phyloP scores from a whole-genome alignment of 2,113 vertebrate genomes.

The Daphoenositta chrysoptera region DNA sequence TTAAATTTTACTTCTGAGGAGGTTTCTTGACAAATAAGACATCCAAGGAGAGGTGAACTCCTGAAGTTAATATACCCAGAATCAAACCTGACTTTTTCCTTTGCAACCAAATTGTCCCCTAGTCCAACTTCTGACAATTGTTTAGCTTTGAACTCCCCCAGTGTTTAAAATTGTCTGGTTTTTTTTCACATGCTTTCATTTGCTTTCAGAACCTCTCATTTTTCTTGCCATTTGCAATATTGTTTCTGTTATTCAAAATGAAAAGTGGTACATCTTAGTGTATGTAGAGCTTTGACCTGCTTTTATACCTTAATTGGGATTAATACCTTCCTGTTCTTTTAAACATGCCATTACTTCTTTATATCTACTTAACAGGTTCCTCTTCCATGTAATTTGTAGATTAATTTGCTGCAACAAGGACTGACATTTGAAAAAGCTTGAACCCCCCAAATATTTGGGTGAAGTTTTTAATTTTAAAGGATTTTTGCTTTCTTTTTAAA shows the following conservation, averaged over 20 bases:
- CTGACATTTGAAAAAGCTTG: neutral
- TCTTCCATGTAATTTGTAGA: neutral
- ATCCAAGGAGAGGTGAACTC: neutral
- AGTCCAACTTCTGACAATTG: neutral
- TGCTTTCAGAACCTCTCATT: neutral
- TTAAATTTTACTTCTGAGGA: neutral
- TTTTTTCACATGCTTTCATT: neutral
- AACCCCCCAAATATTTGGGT: neutral
- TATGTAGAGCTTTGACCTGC: neutral
- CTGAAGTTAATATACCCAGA: neutral
- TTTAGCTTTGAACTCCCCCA: neutral
- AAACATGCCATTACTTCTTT: neutral
- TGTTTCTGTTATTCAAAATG: neutral
- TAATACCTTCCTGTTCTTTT: neutral
- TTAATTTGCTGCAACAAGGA: neutral
- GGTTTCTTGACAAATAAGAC: neutral
- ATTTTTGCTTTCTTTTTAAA: neutral
- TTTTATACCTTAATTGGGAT: neutral
- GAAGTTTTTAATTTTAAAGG: neutral
- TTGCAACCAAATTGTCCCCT: neutral
- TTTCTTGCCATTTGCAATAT: neutral
- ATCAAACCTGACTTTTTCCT: neutral
- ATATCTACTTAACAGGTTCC: neutral
- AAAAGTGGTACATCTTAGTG: neutral
- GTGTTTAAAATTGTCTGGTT: neutral